Conservation (phyloP, 1,140 invertebrate species). For the Ooceraea biroi region DNA sequence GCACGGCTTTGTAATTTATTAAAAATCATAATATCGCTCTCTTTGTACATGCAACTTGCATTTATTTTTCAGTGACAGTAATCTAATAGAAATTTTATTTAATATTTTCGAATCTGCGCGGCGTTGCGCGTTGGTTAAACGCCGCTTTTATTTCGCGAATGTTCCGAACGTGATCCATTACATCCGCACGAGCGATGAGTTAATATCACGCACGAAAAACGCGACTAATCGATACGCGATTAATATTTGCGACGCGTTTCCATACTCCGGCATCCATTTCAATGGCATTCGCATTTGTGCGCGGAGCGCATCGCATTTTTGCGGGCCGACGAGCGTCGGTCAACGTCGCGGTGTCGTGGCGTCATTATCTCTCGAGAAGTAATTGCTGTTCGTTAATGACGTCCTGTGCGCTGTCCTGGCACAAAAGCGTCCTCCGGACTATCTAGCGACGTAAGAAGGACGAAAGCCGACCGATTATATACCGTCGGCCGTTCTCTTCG, state of each 20-base stretch:
- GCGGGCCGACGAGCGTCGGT: constrained; percentile 5
- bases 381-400: constrained; percentile 61
- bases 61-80: constrained; percentile 16
- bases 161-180: not conserved
- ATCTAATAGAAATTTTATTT: not conserved
- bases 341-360: constrained; percentile 23
- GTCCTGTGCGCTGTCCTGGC: not conserved
- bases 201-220: not conserved
- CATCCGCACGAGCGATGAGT: not conserved
- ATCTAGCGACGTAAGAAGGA: constrained; percentile 28
- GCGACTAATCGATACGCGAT: constrained; percentile 27
- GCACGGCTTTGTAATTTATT: not conserved
- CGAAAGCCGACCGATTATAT: constrained; percentile 10
- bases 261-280: constrained; percentile 2
- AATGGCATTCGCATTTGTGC: not conserved
- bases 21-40: not conserved
- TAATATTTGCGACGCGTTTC: constrained; percentile 45
- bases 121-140: not conserved
- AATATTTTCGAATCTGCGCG: constrained; percentile 11
- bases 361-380: constrained; percentile 58
- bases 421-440: constrained; percentile 14
- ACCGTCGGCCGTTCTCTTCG: not conserved
- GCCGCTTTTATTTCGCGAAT: not conserved
- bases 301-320: constrained; percentile 2
- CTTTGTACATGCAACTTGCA: not conserved